Percentiles rank a stretch among this genome's conserved stretches.
Evolutionary conservation across 2,888 invertebrate genomes (phyloP).

Genomic region (Rhagium mordax): DNA sequence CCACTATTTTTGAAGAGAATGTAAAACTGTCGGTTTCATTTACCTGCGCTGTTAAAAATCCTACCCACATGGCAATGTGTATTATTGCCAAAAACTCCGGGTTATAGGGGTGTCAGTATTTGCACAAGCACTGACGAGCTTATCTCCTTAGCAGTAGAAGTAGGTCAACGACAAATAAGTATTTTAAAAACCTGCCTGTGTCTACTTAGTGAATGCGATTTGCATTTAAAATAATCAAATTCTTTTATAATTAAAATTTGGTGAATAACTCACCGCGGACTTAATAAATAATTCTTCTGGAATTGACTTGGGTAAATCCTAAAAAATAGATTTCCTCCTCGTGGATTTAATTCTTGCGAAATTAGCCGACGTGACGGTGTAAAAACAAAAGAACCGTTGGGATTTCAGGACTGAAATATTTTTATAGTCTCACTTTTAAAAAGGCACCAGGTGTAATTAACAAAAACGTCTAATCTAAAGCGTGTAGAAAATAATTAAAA

Average conservation of each 20-base stretch:
- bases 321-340: not conserved
- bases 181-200: too few species aligned
- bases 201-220: not conserved
- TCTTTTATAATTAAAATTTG: not conserved
- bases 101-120: too few species aligned
- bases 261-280: conserved; percentile 9
- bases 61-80: too few species aligned
- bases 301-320: not conserved
- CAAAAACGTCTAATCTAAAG: conserved; percentile 25
- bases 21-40: too few species aligned
- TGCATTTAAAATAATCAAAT: not conserved
- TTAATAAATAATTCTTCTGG: not conserved
- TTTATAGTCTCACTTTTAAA: conserved; percentile 26
- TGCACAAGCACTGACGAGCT: too few species aligned
- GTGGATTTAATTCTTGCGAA: not conserved
- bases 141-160: too few species aligned
- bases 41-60: too few species aligned
- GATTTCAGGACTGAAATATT: conserved; percentile 6
- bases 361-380: conserved; percentile 2
- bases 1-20: too few species aligned
- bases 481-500: conserved; percentile 24
- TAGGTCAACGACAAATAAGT: too few species aligned
- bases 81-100: too few species aligned
- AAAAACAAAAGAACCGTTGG: conserved; percentile 3
- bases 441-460: conserved; percentile 18